These are phyloP conservation scores for Phyllotis vaccarum DNA, from an alignment of 2,797 vertebrate species.

Conservation along the genomic window DNA sequence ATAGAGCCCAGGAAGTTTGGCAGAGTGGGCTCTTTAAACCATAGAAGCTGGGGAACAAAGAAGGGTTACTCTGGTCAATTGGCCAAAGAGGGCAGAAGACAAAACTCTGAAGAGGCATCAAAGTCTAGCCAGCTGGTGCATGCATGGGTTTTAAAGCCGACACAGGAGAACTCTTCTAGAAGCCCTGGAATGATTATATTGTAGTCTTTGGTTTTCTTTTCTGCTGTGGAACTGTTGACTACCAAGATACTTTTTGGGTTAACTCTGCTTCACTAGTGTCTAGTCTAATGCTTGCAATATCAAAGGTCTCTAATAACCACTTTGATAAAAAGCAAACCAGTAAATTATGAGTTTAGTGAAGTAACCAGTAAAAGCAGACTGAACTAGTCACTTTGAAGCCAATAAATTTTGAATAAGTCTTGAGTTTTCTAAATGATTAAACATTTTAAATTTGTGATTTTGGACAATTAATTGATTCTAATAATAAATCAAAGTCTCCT, in stretches of 20 bases:
- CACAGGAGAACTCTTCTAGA: background rate
- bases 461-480: background rate
- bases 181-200: background rate
- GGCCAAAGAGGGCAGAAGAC: conserved; percentile 15
- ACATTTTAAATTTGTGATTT: conserved; percentile 5
- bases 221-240: background rate
- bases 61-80: background rate
- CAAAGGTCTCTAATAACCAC: background rate
- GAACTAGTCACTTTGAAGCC: background rate
- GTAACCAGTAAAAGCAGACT: background rate
- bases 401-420: background rate
- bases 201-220: background rate
- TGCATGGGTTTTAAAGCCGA: background rate
- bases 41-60: conserved; percentile 15
- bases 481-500: background rate
- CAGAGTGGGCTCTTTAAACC: conserved; percentile 14
- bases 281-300: background rate
- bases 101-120: background rate
- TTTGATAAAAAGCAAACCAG: conserved; percentile 10
- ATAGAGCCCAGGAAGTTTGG: background rate
- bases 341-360: conserved; percentile 8
- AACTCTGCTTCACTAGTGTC: background rate
- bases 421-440: background rate
- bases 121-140: background rate
- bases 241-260: background rate